Conservation (phyloP, 2,888 invertebrate genomes). For the Macroteleia sp. region DNA sequence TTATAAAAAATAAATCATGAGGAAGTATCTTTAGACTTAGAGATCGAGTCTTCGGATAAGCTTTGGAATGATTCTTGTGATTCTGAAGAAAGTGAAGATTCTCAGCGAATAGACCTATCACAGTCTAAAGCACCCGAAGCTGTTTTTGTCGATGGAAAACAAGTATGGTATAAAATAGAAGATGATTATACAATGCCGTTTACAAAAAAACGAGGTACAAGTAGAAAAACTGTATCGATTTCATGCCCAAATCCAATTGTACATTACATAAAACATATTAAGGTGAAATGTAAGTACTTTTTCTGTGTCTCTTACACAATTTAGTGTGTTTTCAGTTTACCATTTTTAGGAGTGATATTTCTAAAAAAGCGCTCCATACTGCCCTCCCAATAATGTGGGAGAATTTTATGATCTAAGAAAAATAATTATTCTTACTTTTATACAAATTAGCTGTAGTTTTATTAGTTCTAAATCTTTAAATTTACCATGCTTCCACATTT, state of each 20-base stretch:
- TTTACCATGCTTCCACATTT: too few species aligned
- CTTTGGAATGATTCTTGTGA: neutral
- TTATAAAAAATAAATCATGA: too few species aligned
- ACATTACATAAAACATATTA: neutral
- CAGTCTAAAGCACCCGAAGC: neutral
- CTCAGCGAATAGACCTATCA: neutral
- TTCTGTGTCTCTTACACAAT: too few species aligned
- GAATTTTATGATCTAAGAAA: too few species aligned
- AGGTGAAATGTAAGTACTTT: too few species aligned
- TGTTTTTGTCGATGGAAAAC: neutral
- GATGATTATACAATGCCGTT: neutral
- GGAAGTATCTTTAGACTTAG: neutral
- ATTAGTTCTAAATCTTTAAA: too few species aligned
- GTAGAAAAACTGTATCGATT: neutral
- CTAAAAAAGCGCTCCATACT: too few species aligned
- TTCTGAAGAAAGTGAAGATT: constrained; percentile 1
- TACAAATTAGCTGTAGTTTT: too few species aligned
- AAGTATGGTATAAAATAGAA: neutral
- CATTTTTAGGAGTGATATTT: too few species aligned
- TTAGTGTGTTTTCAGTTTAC: too few species aligned
- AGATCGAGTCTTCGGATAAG: neutral
- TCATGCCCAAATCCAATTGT: neutral
- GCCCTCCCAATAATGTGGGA: too few species aligned
- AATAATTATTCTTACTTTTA: too few species aligned
- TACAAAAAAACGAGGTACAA: neutral